A percentile compares a stretch with the other conserved stretches of the same genome.
phyloP scores from a whole-genome alignment of 2,888 invertebrate species.

The Operophtera brumata region DNA sequence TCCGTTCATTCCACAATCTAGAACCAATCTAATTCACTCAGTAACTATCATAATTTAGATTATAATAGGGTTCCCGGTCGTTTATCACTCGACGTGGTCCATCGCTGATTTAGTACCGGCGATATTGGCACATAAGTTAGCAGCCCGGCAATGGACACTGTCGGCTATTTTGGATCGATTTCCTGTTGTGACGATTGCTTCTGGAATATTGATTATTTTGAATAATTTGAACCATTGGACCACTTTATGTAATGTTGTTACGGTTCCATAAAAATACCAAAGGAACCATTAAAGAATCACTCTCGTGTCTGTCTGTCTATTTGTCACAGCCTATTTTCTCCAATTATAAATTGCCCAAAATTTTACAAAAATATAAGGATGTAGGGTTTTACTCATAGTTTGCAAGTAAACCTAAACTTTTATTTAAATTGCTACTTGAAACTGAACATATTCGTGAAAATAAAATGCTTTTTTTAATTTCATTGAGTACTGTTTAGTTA shows the following conservation, averaged over 20 bases:
- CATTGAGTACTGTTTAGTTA: too few species aligned
- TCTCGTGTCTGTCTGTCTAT: too few species aligned
- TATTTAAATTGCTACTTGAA: too few species aligned
- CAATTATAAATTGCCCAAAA: too few species aligned
- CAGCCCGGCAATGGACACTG: constrained; percentile 46
- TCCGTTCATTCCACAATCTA: neutral
- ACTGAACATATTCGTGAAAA: too few species aligned
- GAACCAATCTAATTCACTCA: constrained; percentile 14
- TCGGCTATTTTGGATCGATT: constrained; percentile 39
- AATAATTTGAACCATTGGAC: neutral
- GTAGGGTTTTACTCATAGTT: too few species aligned
- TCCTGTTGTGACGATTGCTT: constrained; percentile 26
- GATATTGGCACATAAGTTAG: constrained; percentile 65
- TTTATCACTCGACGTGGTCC: constrained; percentile 37
- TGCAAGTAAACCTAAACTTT: too few species aligned
- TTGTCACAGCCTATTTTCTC: too few species aligned
- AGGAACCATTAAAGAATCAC: too few species aligned
- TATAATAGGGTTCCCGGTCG: constrained; percentile 19
- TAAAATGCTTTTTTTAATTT: too few species aligned
- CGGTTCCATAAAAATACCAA: too few species aligned
- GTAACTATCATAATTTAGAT: constrained; percentile 17
- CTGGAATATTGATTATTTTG: constrained; percentile 12
- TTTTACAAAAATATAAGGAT: too few species aligned
- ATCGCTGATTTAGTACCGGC: constrained; percentile 56
- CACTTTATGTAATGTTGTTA: neutral